Evolutionary conservation across 2,113 vertebrate species (phyloP).

Genomic region (Panurus biarmicus): DNA sequence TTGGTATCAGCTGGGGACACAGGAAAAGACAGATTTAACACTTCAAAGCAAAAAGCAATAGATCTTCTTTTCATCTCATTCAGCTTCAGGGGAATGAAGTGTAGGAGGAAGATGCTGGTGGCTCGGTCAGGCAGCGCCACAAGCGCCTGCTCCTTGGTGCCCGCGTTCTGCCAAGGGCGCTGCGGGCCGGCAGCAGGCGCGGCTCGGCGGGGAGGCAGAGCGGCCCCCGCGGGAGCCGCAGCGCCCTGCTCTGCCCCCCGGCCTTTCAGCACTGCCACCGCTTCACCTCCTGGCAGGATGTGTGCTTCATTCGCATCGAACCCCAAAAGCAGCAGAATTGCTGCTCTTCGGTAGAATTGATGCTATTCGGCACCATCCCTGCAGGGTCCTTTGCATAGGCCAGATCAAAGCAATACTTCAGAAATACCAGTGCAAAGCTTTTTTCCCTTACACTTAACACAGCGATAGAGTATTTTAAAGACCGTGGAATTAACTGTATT

Average conservation of each 20-base stretch:
- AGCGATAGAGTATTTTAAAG: neutral
- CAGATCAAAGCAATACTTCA: neutral
- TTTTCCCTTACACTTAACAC: neutral
- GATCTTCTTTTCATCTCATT: neutral
- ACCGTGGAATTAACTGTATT: neutral
- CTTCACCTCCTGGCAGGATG: neutral
- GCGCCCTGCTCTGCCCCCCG: neutral
- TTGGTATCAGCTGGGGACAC: neutral
- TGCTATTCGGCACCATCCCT: neutral
- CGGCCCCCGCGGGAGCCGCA: neutral
- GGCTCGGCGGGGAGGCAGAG: neutral
- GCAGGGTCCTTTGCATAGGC: neutral
- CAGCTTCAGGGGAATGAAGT: neutral
- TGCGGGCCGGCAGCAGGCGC: neutral
- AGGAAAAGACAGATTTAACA: neutral
- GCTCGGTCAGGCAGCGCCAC: neutral
- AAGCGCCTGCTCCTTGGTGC: neutral
- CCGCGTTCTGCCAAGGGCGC: too few relatives aligned
- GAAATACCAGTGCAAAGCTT: neutral
- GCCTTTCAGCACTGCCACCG: neutral
- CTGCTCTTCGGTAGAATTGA: neutral
- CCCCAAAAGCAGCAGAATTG: neutral
- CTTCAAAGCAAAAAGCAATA: neutral
- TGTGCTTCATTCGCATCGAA: neutral
- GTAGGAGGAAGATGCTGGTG: neutral